Evolutionary conservation across 1,140 invertebrate genomes (phyloP).

Genomic region (Hypsibius dujardini): DNA sequence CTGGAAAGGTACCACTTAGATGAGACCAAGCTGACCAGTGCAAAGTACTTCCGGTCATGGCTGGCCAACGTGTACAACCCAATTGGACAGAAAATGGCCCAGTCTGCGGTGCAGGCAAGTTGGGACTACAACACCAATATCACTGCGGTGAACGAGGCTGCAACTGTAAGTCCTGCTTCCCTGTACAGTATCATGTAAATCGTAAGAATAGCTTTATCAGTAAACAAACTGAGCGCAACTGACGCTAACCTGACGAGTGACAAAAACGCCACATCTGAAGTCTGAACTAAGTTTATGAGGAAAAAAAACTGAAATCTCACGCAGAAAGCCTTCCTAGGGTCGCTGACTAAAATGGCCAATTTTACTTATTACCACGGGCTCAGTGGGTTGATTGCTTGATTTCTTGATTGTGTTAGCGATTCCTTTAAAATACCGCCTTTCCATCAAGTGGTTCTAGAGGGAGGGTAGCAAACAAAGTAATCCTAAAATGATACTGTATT

Average conservation of each 20-base stretch:
- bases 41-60: neutral
- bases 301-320: neutral
- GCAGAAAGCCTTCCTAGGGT: neutral
- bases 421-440: no score
- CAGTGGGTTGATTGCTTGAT: no score
- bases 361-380: no score
- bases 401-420: no score
- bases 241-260: no score
- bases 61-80: neutral
- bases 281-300: neutral
- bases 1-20: neutral
- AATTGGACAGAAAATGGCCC: neutral
- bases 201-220: no score
- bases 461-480: no score
- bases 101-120: neutral
- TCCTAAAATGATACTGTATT: no score
- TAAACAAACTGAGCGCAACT: neutral
- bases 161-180: neutral
- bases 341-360: no score
- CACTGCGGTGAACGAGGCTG: neutral
- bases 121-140: slow-evolving; percentile 6
- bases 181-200: no score
- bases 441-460: no score
- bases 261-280: neutral
- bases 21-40: neutral